These are phyloP conservation scores for Serripes groenlandicus DNA, from an alignment of 2,888 invertebrate species.

Conservation along the genomic window DNA sequence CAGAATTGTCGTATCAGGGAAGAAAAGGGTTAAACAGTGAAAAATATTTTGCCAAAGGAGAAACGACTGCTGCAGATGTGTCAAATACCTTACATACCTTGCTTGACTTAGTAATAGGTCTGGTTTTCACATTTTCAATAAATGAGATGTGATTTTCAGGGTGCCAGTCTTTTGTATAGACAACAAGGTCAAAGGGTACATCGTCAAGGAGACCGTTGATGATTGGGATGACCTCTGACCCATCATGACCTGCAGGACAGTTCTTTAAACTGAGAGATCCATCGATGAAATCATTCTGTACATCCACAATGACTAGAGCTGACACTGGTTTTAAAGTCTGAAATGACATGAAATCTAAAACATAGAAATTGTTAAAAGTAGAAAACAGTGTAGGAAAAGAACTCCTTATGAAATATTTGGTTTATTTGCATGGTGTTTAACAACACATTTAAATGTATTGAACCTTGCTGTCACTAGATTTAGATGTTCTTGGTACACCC, in stretches of 20 bases:
- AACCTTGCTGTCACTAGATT: too few species aligned
- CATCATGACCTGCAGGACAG: conserved; percentile 92
- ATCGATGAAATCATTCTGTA: conserved; percentile 99
- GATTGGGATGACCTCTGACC: conserved; percentile 92
- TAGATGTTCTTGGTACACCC: too few species aligned
- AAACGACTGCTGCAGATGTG: not conserved
- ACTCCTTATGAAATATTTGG: not conserved
- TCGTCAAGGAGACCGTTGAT: conserved; percentile 91
- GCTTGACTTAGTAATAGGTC: conserved; percentile 70
- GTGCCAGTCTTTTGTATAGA: conserved; percentile 99
- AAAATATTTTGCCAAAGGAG: not conserved
- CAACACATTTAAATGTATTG: not conserved
- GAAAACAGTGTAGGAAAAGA: not conserved
- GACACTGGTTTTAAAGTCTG: conserved; percentile 82
- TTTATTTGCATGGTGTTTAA: not conserved
- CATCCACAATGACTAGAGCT: conserved; percentile 97
- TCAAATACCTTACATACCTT: conserved; percentile 60
- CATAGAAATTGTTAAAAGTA: too few species aligned
- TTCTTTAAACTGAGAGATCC: conserved; percentile 97
- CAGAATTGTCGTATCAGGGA: too few species aligned
- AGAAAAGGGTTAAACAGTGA: not conserved
- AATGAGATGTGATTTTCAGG: conserved; percentile 98
- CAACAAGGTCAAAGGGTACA: conserved; percentile 92
- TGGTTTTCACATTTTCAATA: conserved; percentile 92
- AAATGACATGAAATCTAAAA: conserved; percentile 11